These are phyloP conservation scores for Scaptomyza caliginosa DNA, from an alignment of 2,888 invertebrate species.

Conservation along the genomic window DNA sequence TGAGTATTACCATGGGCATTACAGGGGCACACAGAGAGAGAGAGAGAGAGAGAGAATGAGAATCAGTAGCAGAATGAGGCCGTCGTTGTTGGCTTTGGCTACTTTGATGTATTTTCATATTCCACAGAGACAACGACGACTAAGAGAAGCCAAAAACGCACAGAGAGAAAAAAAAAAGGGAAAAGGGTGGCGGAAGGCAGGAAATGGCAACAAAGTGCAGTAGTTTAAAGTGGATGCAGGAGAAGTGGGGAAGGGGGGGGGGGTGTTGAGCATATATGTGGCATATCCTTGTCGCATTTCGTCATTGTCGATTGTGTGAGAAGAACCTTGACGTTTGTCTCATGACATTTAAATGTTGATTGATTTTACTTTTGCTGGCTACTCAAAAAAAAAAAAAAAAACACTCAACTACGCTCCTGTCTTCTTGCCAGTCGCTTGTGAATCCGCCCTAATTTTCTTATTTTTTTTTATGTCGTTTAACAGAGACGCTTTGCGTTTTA, in stretches of 20 bases:
- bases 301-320: constrained; percentile 6
- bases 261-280: constrained; percentile 2
- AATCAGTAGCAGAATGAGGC: constrained; percentile 13
- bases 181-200: background rate
- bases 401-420: background rate
- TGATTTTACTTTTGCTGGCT: constrained; percentile 56
- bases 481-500: constrained; percentile 33
- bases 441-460: background rate
- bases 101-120: constrained; percentile 77
- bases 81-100: constrained; percentile 50
- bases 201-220: constrained; percentile 9
- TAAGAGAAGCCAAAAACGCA: constrained; percentile 36
- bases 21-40: background rate
- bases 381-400: constrained; percentile 5
- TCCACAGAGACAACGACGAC: constrained; percentile 58
- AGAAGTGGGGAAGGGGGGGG: background rate
- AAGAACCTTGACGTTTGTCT: constrained; percentile 47
- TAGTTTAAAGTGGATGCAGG: background rate
- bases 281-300: constrained; percentile 26
- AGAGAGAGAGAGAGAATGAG: background rate
- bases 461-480: constrained; percentile 1
- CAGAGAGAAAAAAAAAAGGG: background rate
- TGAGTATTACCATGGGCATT: constrained; percentile 1
- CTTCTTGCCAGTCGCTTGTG: background rate
- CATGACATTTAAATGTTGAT: constrained; percentile 66